These are phyloP conservation scores for Emydoidea blandingii DNA, from an alignment of 2,797 vertebrate genomes.

Conservation along the genomic window DNA sequence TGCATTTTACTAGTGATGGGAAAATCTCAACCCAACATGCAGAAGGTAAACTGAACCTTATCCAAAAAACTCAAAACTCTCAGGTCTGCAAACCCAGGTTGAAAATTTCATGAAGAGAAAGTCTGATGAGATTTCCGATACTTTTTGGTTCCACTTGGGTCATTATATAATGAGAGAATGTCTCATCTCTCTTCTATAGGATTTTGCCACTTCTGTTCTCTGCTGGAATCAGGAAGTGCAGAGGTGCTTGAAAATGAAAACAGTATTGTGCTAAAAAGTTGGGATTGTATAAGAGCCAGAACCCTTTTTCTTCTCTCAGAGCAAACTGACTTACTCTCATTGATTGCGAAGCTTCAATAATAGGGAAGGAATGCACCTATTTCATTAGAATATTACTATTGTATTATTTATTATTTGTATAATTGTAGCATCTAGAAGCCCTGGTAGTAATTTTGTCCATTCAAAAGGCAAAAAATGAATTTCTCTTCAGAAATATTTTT, in stretches of 20 bases:
- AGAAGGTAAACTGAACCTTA: not conserved
- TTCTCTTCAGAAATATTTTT: not conserved
- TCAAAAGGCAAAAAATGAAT: not conserved
- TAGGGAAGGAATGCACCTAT: not conserved
- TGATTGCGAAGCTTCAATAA: not conserved
- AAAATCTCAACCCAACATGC: not conserved
- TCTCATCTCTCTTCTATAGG: not conserved
- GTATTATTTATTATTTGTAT: not conserved
- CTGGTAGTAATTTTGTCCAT: not conserved
- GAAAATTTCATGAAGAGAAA: not conserved
- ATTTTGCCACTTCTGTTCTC: not conserved
- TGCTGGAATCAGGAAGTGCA: not conserved
- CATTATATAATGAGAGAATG: not conserved
- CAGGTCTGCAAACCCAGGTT: not conserved
- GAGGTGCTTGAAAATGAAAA: not conserved
- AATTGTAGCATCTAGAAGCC: not conserved
- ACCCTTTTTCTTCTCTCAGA: not conserved
- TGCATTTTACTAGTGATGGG: not conserved
- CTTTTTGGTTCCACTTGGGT: not conserved
- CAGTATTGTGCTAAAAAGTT: not conserved
- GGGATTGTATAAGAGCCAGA: too few species aligned
- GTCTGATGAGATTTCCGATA: not conserved
- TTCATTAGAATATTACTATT: not conserved
- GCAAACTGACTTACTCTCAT: not conserved
- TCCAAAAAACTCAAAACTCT: not conserved